These are phyloP conservation scores for Drosophila anomalata DNA, from an alignment of 2,888 invertebrate genomes.

Conservation along the genomic window DNA sequence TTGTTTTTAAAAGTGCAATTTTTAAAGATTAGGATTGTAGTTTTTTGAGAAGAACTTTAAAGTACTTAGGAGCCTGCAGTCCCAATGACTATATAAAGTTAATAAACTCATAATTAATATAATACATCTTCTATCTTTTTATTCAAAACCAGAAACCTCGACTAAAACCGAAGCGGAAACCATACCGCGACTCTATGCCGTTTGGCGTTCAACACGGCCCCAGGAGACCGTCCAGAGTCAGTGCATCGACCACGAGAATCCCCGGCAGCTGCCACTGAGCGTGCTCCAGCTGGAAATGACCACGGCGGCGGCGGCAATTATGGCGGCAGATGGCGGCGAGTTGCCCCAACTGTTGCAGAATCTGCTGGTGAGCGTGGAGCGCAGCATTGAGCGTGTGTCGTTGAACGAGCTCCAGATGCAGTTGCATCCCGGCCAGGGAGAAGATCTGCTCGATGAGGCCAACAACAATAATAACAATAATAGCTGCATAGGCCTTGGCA, in stretches of 20 bases:
- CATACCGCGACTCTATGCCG: constrained; percentile 74
- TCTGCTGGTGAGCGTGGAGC: constrained; percentile 88
- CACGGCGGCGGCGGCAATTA: constrained; percentile 64
- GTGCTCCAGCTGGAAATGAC: constrained; percentile 82
- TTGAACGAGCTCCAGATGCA: constrained; percentile 88
- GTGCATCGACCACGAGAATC: constrained; percentile 81
- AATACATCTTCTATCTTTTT: too few relatives aligned
- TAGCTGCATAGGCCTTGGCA: constrained; percentile 11
- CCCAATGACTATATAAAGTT: too few relatives aligned
- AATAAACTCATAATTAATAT: too few relatives aligned
- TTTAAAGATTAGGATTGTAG: too few relatives aligned
- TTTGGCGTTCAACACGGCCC: constrained; percentile 79
- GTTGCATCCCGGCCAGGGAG: constrained; percentile 86
- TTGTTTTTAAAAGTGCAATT: not conserved
- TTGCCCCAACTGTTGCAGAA: constrained; percentile 87
- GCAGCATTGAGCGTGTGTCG: constrained; percentile 88
- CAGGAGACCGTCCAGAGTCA: constrained; percentile 73
- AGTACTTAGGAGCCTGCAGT: too few relatives aligned
- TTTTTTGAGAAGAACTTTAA: too few relatives aligned
- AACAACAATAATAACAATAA: constrained; percentile 45
- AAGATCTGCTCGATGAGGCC: constrained; percentile 60
- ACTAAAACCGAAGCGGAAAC: constrained; percentile 48
- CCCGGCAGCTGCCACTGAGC: constrained; percentile 74
- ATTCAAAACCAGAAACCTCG: constrained; percentile 4
- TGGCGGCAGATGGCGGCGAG: constrained; percentile 82